A percentile compares a stretch with the other conserved stretches of the same genome.
Evolutionary conservation across 2,797 vertebrate genomes (phyloP).

Genomic region (Diplodus puntazzo): DNA sequence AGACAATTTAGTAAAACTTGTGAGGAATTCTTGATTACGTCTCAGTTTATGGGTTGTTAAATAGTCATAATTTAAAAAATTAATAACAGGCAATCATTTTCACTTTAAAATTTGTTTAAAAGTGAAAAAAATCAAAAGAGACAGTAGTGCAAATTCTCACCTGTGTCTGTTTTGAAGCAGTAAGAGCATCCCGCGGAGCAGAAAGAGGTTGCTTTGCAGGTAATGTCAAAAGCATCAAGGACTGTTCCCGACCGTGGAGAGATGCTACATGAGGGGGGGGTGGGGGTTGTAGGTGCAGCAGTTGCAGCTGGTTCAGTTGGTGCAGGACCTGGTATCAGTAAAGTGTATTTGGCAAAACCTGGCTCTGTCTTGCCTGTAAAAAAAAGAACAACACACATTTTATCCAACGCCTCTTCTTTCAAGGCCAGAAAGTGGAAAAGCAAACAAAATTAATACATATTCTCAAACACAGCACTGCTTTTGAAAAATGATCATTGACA

Average conservation of each 20-base stretch:
- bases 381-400: neutral
- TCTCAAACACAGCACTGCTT: neutral
- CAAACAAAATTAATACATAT: neutral
- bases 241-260: conserved; percentile 85
- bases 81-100: neutral
- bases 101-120: neutral
- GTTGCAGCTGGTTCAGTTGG: conserved; percentile 37
- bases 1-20: conserved; percentile 13
- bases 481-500: neutral
- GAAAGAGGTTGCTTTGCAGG: conserved; percentile 77
- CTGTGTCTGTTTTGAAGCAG: conserved; percentile 86
- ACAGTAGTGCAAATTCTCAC: conserved; percentile 52
- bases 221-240: conserved; percentile 87
- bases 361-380: conserved; percentile 63
- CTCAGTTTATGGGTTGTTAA: neutral
- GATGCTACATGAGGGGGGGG: conserved; percentile 80
- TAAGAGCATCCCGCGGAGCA: conserved; percentile 82
- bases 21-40: neutral
- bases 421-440: neutral
- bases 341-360: conserved; percentile 73
- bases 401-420: neutral
- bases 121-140: neutral
- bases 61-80: neutral
- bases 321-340: conserved; percentile 66
- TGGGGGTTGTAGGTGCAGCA: conserved; percentile 5